phyloP scores from a whole-genome alignment of 2,888 invertebrate genomes.

The Dysmachus trigonus region DNA sequence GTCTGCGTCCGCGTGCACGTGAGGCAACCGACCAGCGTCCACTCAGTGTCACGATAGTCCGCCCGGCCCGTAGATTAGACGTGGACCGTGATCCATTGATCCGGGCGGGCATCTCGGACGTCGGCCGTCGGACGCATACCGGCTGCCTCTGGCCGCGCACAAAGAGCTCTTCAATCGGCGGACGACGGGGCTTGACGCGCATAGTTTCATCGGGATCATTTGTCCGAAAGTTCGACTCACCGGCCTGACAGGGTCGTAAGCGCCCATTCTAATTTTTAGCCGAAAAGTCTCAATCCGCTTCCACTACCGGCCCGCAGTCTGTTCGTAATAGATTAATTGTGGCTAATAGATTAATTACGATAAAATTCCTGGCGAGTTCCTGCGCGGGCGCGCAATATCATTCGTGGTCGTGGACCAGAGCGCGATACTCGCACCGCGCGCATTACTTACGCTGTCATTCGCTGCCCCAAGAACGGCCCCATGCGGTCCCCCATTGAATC shows the following conservation, averaged over 20 bases:
- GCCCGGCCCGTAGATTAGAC: constrained; percentile 1
- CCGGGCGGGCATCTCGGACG: neutral
- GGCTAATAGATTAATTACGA: constrained; percentile 38
- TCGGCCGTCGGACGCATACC: neutral
- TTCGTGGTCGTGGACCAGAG: neutral
- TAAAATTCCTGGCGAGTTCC: constrained; percentile 25
- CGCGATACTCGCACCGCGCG: neutral
- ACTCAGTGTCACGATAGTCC: constrained; percentile 32
- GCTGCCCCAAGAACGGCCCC: neutral
- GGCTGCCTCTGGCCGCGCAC: neutral
- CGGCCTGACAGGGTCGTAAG: constrained; percentile 9
- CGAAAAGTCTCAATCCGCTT: constrained; percentile 28
- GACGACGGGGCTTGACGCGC: constrained; percentile 12
- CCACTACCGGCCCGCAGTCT: constrained; percentile 7
- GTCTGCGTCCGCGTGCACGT: constrained; percentile 37
- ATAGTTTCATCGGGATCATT: constrained; percentile 34
- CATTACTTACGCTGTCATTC: neutral
- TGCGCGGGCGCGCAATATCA: constrained; percentile 18
- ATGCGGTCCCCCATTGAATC: constrained; percentile 33
- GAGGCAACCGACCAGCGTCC: constrained; percentile 16
- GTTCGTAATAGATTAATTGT: constrained; percentile 37
- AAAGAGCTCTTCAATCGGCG: constrained; percentile 30
- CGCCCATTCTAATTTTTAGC: constrained; percentile 15
- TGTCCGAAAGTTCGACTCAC: constrained; percentile 2
- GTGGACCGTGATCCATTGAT: constrained; percentile 23